Evolutionary conservation across 2,797 vertebrate species (phyloP), one percentile per base, ranked within the genome.

Genomic region (Mus caroli): DNA sequence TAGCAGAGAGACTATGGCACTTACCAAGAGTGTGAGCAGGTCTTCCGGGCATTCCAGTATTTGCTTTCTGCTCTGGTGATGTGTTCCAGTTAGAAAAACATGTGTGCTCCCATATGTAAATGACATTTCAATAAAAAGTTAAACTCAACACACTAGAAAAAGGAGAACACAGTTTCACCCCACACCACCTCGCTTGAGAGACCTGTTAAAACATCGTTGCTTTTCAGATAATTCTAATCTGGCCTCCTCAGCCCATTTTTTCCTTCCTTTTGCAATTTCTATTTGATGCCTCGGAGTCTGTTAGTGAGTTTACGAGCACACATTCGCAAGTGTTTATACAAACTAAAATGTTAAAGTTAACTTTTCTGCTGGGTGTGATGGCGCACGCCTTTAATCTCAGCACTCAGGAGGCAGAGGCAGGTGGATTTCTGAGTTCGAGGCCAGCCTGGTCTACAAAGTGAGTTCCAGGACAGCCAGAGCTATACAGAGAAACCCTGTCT

Each of bases 101-200:
- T 20, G 58, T 60, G 58, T 22, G 22, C 58, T 60, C 58, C 58
- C 58, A 24, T 60, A 60, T 60, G 58, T 60, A 24, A 60, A 60
- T 60, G 58, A 60, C 22, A 60, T 60, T 60, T 24, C 58, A 60
- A 60, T 58, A 58, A 58, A 58, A 58, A 22, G 56, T 54, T 54
- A 54, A 14, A 54, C 52, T 54, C 52, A 58, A 58, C 20, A 22
- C 6, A 58, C 56, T 58, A 58, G 56, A 58, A 6, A 58, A 58
- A 87, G 43, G n/a, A 93, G 58, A 73, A 77, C 43, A 43, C 79
- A 58, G 89, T 88, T 97, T 91, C 78, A 79, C 76, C 83, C 50
- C 37, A 89, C 62, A 85, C 31, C 37, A 5, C 92, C 60, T 92
- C 40, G 12, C 14, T 67, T 56, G 67, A 95, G 71, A 94, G 88